phyloP scores from a whole-genome alignment of 2,797 vertebrate genomes.

The Valencia hispanica region DNA sequence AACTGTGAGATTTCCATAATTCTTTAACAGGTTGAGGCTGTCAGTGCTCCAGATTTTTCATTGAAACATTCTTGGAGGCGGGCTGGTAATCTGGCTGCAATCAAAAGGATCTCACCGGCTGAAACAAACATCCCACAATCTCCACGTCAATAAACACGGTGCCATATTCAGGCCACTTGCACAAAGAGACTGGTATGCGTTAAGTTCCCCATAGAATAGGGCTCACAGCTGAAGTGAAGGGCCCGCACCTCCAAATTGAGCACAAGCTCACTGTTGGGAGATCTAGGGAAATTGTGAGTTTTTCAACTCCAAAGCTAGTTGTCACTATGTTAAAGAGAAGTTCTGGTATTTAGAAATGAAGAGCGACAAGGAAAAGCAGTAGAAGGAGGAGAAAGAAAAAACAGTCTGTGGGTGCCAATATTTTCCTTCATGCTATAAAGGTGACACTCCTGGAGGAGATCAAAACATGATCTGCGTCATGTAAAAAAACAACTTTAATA shows the following conservation, averaged over 20 bases:
- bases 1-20: neutral
- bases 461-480: slow-evolving; percentile 24
- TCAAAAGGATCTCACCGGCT: neutral
- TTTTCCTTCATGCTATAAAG: slow-evolving; percentile 54
- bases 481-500: neutral
- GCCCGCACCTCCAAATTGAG: neutral
- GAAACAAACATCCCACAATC: neutral
- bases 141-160: neutral
- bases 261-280: neutral
- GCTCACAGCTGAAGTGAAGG: neutral
- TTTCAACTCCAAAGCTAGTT: neutral
- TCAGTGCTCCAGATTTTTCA: neutral
- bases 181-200: neutral
- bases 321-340: neutral
- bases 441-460: slow-evolving; percentile 49
- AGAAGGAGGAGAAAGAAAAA: neutral
- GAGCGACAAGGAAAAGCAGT: neutral
- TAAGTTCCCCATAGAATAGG: neutral
- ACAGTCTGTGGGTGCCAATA: slow-evolving; percentile 33
- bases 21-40: neutral
- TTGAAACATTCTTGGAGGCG: neutral
- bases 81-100: neutral
- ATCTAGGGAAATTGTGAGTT: neutral
- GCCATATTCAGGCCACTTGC: neutral
- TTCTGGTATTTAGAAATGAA: neutral